A percentile compares a stretch with the other conserved stretches of the same genome.
Conservation (phyloP, 2,888 invertebrate genomes). For the Heteropelma amictum region DNA sequence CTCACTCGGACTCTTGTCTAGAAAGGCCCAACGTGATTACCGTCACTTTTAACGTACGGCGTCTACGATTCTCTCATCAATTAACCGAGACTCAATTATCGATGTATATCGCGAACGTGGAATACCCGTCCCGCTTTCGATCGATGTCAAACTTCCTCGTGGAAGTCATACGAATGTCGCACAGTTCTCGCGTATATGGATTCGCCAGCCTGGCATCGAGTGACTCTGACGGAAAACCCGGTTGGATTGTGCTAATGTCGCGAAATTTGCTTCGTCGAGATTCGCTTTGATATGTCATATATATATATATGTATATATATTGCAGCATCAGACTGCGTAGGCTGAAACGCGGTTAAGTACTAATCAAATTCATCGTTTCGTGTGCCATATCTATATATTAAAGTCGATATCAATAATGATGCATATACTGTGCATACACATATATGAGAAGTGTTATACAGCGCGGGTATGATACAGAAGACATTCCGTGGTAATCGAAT, state of each 20-base stretch:
- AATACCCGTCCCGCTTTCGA: neutral
- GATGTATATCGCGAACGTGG: constrained; percentile 4
- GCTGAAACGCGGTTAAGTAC: neutral
- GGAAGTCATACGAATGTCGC: constrained; percentile 48
- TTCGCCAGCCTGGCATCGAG: constrained; percentile 24
- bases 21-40: neutral
- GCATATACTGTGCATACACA: too few species aligned
- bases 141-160: constrained; percentile 46
- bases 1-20: neutral
- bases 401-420: neutral
- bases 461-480: neutral
- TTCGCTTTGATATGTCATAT: neutral
- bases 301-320: neutral
- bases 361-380: neutral
- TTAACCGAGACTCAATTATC: constrained; percentile 45
- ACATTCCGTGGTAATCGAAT: neutral
- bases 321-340: neutral
- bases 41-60: neutral
- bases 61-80: constrained; percentile 25
- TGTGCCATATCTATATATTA: neutral
- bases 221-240: neutral
- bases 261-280: constrained; percentile 4
- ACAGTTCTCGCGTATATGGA: constrained; percentile 48
- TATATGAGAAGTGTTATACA: neutral
- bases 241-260: constrained; percentile 25